phyloP scores from a whole-genome alignment of 2,888 invertebrate species.

The Plebejus argus region DNA sequence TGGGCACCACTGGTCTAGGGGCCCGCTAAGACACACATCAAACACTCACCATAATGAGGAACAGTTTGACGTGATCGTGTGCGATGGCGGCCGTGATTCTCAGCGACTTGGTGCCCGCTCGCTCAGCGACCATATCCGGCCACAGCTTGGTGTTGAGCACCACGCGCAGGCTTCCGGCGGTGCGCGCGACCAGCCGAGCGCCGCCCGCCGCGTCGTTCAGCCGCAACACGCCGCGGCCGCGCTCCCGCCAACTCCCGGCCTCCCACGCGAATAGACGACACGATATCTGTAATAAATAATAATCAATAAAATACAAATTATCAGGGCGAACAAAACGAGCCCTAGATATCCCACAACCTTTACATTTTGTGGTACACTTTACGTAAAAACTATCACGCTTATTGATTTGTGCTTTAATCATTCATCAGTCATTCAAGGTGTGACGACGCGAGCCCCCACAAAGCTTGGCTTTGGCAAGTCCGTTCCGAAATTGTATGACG shows the following conservation, averaged over 20 bases:
- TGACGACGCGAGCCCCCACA: too few species aligned
- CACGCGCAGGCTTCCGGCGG: constrained; percentile 92
- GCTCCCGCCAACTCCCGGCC: constrained; percentile 92
- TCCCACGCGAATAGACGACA: constrained; percentile 96
- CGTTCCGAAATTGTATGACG: too few species aligned
- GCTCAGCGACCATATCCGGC: constrained; percentile 95
- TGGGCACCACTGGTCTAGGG: too few species aligned
- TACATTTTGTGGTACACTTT: too few species aligned
- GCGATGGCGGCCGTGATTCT: constrained; percentile 93
- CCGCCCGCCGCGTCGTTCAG: constrained; percentile 86
- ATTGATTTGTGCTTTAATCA: too few species aligned
- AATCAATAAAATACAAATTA: too few species aligned
- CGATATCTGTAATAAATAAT: constrained; percentile 83
- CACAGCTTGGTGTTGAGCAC: constrained; percentile 96
- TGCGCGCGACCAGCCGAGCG: constrained; percentile 94
- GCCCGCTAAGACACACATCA: not conserved
- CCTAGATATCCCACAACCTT: too few species aligned
- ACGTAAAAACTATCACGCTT: too few species aligned
- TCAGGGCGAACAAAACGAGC: too few species aligned
- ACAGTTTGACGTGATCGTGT: constrained; percentile 91
- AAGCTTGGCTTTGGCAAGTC: too few species aligned
- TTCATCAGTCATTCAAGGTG: too few species aligned
- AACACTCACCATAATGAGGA: constrained; percentile 87
- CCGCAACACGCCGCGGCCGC: constrained; percentile 93
- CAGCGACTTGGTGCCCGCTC: constrained; percentile 92